These are phyloP conservation scores for Iguana delicatissima DNA, from an alignment of 2,797 vertebrate genomes.

Conservation along the genomic window DNA sequence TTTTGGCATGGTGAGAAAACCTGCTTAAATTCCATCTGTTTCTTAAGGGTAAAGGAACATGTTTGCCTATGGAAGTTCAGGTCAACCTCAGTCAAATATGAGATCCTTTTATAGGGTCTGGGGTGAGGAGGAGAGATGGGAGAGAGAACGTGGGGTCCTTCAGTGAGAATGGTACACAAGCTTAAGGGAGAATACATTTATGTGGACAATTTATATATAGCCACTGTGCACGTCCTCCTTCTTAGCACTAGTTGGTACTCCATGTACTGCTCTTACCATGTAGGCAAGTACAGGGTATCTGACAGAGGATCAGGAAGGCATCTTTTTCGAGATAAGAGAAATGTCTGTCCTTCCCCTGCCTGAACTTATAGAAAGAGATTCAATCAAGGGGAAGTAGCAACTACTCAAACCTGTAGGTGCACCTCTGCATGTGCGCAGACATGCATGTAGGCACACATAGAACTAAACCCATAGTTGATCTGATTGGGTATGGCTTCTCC, in stretches of 20 bases:
- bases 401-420: too few species aligned
- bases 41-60: background rate
- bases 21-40: background rate
- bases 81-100: background rate
- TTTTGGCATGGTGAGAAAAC: background rate
- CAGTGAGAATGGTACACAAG: background rate
- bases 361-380: background rate
- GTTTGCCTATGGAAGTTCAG: background rate
- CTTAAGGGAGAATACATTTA: background rate
- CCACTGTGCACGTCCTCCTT: too few species aligned
- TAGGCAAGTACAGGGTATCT: background rate
- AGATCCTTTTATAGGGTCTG: background rate
- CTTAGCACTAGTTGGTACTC: background rate
- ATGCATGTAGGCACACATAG: background rate
- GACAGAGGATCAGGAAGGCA: background rate
- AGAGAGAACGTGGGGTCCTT: too few species aligned
- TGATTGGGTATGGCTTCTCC: background rate
- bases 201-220: background rate
- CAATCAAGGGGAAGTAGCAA: background rate
- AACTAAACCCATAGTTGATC: background rate
- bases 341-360: background rate
- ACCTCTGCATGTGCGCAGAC: background rate
- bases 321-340: too few species aligned
- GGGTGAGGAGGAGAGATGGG: too few species aligned
- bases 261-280: background rate